Percentiles rank a stretch among this genome's conserved stretches.
Conservation (phyloP, 2,113 vertebrate species). For the Panthera leo region DNA sequence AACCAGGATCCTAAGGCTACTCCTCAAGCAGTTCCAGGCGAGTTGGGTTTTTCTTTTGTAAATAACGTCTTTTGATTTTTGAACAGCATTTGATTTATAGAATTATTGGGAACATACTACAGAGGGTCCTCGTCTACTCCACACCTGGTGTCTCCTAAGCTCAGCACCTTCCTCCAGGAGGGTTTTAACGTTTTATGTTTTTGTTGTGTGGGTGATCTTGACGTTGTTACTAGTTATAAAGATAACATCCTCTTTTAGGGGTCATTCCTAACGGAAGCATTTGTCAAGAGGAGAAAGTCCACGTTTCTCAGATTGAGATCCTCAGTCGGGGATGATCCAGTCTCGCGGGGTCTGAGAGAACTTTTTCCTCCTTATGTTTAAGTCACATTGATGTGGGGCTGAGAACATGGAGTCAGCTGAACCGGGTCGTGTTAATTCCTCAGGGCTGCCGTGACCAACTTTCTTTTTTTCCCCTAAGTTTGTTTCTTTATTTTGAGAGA, state of each 20-base stretch:
- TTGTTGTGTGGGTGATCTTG: neutral
- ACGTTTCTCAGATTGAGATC: neutral
- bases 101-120: neutral
- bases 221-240: neutral
- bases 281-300: neutral
- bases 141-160: neutral
- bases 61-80: conserved; percentile 3
- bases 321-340: neutral
- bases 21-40: neutral
- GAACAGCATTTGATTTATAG: neutral
- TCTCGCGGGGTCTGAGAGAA: neutral
- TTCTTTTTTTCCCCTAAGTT: neutral
- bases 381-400: neutral
- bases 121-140: neutral
- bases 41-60: neutral
- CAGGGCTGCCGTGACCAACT: neutral
- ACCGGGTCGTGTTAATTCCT: neutral
- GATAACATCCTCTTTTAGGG: neutral
- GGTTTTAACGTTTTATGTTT: neutral
- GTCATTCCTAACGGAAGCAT: neutral
- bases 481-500: no score
- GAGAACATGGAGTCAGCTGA: neutral
- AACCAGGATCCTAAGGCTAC: neutral
- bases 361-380: neutral
- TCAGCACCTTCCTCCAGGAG: neutral